phyloP scores from a whole-genome alignment of 2,113 vertebrate genomes.

The Saguinus imperator region DNA sequence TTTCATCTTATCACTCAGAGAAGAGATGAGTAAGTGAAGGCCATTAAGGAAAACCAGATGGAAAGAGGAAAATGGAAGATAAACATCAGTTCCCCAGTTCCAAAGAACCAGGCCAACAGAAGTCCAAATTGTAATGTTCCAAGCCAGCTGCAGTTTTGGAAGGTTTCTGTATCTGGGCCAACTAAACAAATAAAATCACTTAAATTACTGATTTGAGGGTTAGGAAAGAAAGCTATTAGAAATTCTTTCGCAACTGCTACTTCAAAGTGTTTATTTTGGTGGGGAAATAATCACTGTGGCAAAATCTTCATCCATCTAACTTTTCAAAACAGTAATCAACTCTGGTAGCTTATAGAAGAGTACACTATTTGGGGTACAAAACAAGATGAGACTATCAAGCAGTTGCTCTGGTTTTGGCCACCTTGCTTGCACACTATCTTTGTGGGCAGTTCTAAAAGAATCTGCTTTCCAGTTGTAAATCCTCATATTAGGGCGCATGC shows the following conservation, averaged over 20 bases:
- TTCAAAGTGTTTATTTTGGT: slow-evolving; percentile 25
- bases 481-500: neutral
- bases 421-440: neutral
- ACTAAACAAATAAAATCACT: slow-evolving; percentile 60
- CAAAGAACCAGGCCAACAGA: slow-evolving; percentile 45
- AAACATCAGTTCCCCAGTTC: slow-evolving; percentile 55
- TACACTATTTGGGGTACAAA: neutral
- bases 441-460: neutral
- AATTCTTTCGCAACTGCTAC: slow-evolving; percentile 39
- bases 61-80: slow-evolving; percentile 59
- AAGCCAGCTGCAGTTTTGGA: slow-evolving; percentile 58
- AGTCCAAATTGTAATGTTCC: slow-evolving; percentile 52
- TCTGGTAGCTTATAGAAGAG: neutral
- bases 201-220: slow-evolving; percentile 39
- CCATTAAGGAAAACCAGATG: slow-evolving; percentile 64
- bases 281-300: slow-evolving; percentile 25
- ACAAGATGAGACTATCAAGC: neutral
- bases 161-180: slow-evolving; percentile 57
- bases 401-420: neutral
- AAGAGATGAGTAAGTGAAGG: slow-evolving; percentile 81
- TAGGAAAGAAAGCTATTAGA: slow-evolving; percentile 54
- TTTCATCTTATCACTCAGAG: slow-evolving; percentile 73
- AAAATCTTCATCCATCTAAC: slow-evolving; percentile 24
- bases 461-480: neutral
- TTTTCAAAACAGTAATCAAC: neutral